These are phyloP conservation scores for Apamea epomidion DNA, from an alignment of 2,888 invertebrate genomes.

Conservation along the genomic window DNA sequence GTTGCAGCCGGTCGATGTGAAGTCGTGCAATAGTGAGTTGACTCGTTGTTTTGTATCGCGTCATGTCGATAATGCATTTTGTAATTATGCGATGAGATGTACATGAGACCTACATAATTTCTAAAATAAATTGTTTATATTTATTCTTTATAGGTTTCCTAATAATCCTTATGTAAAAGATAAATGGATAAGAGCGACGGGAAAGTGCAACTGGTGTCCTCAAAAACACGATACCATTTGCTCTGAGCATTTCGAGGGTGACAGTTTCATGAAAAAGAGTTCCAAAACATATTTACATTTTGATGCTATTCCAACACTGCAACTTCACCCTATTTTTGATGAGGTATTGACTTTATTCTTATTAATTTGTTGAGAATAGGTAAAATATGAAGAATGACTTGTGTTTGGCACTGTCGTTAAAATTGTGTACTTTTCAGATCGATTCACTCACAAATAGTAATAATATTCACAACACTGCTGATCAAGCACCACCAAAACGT, in stretches of 20 bases:
- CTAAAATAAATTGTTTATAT: background rate
- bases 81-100: background rate
- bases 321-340: slow-evolving; percentile 8
- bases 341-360: background rate
- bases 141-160: slow-evolving; percentile 8
- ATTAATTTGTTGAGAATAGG: background rate
- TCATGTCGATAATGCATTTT: background rate
- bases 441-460: background rate
- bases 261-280: background rate
- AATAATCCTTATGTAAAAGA: background rate
- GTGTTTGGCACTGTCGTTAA: background rate
- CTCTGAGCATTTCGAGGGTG: slow-evolving; percentile 9
- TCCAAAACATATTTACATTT: slow-evolving; percentile 12
- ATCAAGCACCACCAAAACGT: background rate
- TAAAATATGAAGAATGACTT: background rate
- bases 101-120: background rate
- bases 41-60: background rate
- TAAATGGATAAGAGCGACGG: slow-evolving; percentile 31
- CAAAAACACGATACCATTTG: slow-evolving; percentile 12
- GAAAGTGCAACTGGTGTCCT: slow-evolving; percentile 10
- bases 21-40: background rate
- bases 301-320: slow-evolving; percentile 9
- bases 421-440: slow-evolving; percentile 3
- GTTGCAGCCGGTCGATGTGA: background rate
- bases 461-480: background rate